These are phyloP conservation scores for Clanis bilineata DNA, from an alignment of 2,888 invertebrate genomes.

Conservation along the genomic window DNA sequence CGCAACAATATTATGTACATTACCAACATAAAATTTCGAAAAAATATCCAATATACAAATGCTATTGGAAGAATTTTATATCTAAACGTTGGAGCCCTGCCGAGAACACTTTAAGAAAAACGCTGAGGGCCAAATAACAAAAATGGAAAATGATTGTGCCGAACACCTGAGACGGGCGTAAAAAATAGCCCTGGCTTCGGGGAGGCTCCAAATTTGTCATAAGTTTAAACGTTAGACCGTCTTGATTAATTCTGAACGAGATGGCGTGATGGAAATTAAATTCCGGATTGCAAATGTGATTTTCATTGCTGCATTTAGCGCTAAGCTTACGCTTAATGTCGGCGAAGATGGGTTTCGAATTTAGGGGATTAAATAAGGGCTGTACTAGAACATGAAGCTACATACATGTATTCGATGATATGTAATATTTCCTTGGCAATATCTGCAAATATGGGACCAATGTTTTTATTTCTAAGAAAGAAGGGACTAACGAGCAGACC, in stretches of 20 bases:
- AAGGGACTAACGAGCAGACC: too few relatives aligned
- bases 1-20: background rate
- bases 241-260: constrained; percentile 13
- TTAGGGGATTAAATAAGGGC: background rate
- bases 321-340: background rate
- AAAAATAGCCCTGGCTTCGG: constrained; percentile 11
- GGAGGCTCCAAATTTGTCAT: constrained; percentile 17
- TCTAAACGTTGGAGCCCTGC: background rate
- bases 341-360: background rate
- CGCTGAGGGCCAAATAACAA: constrained; percentile 16
- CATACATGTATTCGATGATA: too few relatives aligned
- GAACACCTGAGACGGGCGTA: constrained; percentile 14
- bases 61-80: background rate
- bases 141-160: constrained; percentile 19
- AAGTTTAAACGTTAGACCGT: constrained; percentile 14
- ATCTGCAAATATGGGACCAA: too few relatives aligned
- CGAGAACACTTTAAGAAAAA: constrained; percentile 7
- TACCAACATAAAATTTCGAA: background rate
- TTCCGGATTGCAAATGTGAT: constrained; percentile 1
- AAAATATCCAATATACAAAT: background rate
- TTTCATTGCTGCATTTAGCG: constrained; percentile 2
- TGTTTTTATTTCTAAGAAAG: too few relatives aligned
- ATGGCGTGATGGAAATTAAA: constrained; percentile 11
- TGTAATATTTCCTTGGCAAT: too few relatives aligned
- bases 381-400: background rate